Percentiles rank a stretch among this genome's conserved stretches.
phyloP scores from a whole-genome alignment of 2,797 vertebrate genomes.

The Oreochromis mossambicus region DNA sequence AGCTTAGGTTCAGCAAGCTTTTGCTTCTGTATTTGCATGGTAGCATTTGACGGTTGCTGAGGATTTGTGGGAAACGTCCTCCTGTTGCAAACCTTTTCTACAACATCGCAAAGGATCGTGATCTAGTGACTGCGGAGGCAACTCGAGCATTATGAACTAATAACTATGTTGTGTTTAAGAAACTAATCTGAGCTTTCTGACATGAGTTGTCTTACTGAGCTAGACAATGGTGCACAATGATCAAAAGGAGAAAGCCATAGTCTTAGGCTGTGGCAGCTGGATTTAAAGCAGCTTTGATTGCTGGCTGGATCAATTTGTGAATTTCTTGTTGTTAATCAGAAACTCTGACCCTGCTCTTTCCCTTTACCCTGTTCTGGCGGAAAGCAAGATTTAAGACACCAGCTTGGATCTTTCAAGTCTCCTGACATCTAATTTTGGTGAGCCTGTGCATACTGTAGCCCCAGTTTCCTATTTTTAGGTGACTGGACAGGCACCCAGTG shows the following conservation, averaged over 20 bases:
- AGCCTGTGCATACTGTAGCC: background rate
- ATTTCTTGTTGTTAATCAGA: background rate
- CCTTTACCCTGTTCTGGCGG: background rate
- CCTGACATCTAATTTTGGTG: background rate
- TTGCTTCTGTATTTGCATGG: background rate
- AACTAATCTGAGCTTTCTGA: background rate
- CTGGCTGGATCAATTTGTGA: fast-evolving
- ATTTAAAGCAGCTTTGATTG: background rate
- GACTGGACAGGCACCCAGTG: background rate
- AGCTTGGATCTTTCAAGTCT: background rate
- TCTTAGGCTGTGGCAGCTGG: background rate
- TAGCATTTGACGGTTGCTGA: background rate
- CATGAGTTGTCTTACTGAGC: background rate
- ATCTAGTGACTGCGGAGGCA: background rate
- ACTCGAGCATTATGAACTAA: background rate
- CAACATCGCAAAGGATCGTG: background rate
- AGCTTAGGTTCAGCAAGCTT: background rate
- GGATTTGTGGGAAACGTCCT: background rate
- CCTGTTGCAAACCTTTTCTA: background rate
- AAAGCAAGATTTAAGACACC: background rate
- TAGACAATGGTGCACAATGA: background rate
- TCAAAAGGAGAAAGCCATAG: background rate
- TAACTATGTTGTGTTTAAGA: background rate
- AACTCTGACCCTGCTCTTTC: background rate
- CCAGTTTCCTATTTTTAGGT: background rate